Evolutionary conservation across 2,113 vertebrate species (phyloP).

Genomic region (cat (Felis catus)): F.catus_Fca126_mat1.0 CM031411.1:15168501-15169000

Average conservation of each 20-base stretch:
- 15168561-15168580: neutral
- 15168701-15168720: conserved; percentile 21
- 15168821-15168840: neutral
- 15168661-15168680: conserved; percentile 35
- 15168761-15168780: neutral
- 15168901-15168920: neutral
- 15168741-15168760: neutral
- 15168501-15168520: neutral
- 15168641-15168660: neutral
- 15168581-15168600: conserved; percentile 3
- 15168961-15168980: neutral
- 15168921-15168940: neutral
- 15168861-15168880: conserved; percentile 25
- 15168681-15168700: neutral
- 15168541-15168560: neutral
- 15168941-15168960: neutral
- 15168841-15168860: neutral
- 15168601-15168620: conserved; percentile 23
- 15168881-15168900: neutral
- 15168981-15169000: neutral
- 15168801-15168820: neutral
- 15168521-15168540: neutral
- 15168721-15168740: neutral
- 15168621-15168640: conserved; percentile 27
- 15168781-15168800: conserved; percentile 1